phyloP scores from a whole-genome alignment of 2,797 vertebrate species.

The Syngnathus rostellatus region DNA sequence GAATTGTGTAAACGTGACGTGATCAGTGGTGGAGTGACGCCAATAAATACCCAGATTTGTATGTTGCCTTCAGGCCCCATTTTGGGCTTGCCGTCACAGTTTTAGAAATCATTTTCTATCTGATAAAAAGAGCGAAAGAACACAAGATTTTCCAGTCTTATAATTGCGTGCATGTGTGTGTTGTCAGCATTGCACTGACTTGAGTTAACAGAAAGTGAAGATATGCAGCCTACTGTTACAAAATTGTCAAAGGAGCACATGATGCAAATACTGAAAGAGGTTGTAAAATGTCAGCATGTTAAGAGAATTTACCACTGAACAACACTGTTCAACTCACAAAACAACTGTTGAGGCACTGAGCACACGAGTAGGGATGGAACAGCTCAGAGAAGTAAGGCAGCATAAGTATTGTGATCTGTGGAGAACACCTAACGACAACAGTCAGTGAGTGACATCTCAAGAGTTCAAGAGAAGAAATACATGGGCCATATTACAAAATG shows the following conservation, averaged over 20 bases:
- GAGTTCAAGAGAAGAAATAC: too few species aligned
- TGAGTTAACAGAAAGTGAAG: slow-evolving; percentile 36
- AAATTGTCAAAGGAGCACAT: slow-evolving; percentile 25
- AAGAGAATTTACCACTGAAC: not conserved
- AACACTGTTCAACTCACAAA: too few species aligned
- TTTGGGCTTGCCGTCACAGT: slow-evolving; percentile 6
- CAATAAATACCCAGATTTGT: slow-evolving; percentile 12
- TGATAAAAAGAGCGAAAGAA: slow-evolving; percentile 10
- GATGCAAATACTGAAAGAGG: not conserved
- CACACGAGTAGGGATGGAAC: too few species aligned
- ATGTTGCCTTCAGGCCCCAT: slow-evolving; percentile 8
- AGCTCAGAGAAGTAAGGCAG: too few species aligned
- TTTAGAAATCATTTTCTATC: slow-evolving; percentile 11
- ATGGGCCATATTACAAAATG: too few species aligned
- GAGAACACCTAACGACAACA: too few species aligned
- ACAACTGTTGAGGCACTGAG: too few species aligned
- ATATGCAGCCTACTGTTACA: slow-evolving; percentile 14
- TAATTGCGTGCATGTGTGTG: slow-evolving; percentile 18
- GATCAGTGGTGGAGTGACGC: slow-evolving; percentile 11
- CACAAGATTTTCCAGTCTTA: slow-evolving; percentile 13
- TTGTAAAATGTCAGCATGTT: not conserved
- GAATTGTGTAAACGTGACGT: not conserved
- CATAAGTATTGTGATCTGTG: too few species aligned
- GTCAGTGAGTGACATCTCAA: too few species aligned
- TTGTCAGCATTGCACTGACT: slow-evolving; percentile 16